Conservation (phyloP, 1,140 invertebrate species). For the Lineus longissimus region DNA sequence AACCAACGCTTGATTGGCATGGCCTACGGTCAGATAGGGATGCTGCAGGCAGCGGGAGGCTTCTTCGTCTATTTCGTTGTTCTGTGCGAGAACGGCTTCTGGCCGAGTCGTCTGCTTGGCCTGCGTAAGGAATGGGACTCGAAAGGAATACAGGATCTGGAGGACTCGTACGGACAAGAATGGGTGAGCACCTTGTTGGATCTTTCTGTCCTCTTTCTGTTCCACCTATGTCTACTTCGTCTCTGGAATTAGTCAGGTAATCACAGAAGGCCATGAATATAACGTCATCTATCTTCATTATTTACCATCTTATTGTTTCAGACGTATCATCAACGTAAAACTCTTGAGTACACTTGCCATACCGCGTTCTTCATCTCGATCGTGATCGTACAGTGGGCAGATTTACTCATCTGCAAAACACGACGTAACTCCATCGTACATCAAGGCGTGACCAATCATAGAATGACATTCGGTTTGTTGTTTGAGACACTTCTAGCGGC, state of each 20-base stretch:
- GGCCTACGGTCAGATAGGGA: conserved; percentile 97
- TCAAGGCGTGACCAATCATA: conserved; percentile 83
- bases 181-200: conserved; percentile 83
- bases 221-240: too few relatives aligned
- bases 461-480: conserved; percentile 53
- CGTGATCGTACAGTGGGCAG: conserved; percentile 97
- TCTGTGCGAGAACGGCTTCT: conserved; percentile 97
- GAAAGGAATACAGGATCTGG: conserved; percentile 90
- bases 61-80: conserved; percentile 99
- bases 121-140: conserved; percentile 95
- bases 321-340: conserved; percentile 93
- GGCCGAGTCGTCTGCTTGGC: conserved; percentile 78
- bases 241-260: not conserved
- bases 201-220: too few relatives aligned
- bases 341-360: conserved; percentile 94
- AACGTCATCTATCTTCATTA: not conserved
- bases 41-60: conserved; percentile 98
- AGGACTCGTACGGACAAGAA: conserved; percentile 97
- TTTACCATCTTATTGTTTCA: conserved; percentile 50
- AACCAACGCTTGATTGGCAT: conserved; percentile 68
- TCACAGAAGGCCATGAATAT: too few relatives aligned
- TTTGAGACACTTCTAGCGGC: conserved; percentile 54
- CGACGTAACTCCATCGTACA: conserved; percentile 92
- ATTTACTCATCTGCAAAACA: conserved; percentile 98
- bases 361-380: conserved; percentile 98